A percentile compares a stretch with the other conserved stretches of the same genome.
phyloP scores from a whole-genome alignment of 2,888 invertebrate species.

The Ecliptopera silaceata region DNA sequence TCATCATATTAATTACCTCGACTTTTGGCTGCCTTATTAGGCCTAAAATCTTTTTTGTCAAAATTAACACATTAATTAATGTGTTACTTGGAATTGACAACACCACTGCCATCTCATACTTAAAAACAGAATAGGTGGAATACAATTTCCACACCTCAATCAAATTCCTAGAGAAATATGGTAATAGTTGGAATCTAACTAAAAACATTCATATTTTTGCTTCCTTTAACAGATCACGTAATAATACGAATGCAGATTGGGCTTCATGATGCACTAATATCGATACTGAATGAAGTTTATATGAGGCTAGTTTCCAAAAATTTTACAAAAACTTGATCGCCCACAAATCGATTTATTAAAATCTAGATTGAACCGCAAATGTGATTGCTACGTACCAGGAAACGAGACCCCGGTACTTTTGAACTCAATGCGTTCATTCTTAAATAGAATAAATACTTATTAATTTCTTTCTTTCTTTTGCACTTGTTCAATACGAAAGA shows the following conservation, averaged over 20 bases:
- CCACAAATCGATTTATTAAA: background rate
- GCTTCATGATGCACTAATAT: background rate
- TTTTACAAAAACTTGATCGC: background rate
- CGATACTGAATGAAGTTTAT: too few species aligned
- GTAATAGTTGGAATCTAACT: background rate
- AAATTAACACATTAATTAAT: background rate
- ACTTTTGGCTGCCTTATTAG: background rate
- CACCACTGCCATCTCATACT: background rate
- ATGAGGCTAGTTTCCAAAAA: too few species aligned
- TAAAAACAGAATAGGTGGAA: background rate
- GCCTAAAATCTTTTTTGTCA: background rate
- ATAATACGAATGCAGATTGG: background rate
- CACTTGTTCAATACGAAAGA: background rate
- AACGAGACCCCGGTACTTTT: background rate
- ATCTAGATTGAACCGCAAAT: background rate
- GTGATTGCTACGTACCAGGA: background rate
- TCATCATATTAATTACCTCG: background rate
- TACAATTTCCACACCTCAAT: background rate
- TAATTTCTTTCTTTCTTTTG: background rate
- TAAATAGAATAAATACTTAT: background rate
- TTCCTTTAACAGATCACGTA: background rate
- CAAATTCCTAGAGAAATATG: background rate
- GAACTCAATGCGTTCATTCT: background rate
- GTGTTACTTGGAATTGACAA: background rate
- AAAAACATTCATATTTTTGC: background rate